A percentile compares a stretch with the other conserved stretches of the same genome.
phyloP scores from a whole-genome alignment of 2,113 vertebrate species.

The Plectropomus leopardus region DNA sequence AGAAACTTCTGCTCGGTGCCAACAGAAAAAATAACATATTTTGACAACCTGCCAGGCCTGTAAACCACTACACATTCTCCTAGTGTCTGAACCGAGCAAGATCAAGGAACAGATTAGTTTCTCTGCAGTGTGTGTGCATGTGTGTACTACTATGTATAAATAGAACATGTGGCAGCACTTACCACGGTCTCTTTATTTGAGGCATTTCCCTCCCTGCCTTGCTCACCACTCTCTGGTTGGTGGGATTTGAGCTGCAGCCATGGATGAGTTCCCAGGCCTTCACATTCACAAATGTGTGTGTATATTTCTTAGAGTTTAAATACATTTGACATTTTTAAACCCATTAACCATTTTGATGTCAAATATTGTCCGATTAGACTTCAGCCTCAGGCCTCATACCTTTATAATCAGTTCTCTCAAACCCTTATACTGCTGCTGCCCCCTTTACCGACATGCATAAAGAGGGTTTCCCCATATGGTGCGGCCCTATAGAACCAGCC shows the following conservation, averaged over 20 bases:
- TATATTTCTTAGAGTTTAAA: neutral
- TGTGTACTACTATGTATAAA: slow-evolving; percentile 65
- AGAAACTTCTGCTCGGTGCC: slow-evolving; percentile 27
- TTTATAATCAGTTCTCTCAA: neutral
- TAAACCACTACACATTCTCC: slow-evolving; percentile 42
- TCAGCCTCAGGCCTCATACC: slow-evolving; percentile 20
- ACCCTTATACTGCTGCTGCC: slow-evolving; percentile 16
- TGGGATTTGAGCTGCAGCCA: slow-evolving; percentile 51
- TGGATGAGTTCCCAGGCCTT: slow-evolving; percentile 67
- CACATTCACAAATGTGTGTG: slow-evolving; percentile 25
- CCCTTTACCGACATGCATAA: slow-evolving; percentile 36
- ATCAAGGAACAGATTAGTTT: slow-evolving; percentile 60
- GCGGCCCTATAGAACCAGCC: slow-evolving; percentile 33
- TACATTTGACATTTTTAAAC: slow-evolving; percentile 18
- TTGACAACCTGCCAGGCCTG: slow-evolving; percentile 13
- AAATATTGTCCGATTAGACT: neutral
- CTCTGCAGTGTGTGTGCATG: slow-evolving; percentile 20
- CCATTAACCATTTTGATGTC: slow-evolving; percentile 1
- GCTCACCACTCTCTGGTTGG: slow-evolving; percentile 52
- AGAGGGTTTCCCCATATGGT: slow-evolving; percentile 38
- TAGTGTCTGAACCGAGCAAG: slow-evolving; percentile 42
- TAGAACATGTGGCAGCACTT: slow-evolving; percentile 84
- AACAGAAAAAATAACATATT: slow-evolving; percentile 17
- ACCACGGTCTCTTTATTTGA: slow-evolving; percentile 72
- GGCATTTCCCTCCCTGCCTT: slow-evolving; percentile 74